phyloP scores from a whole-genome alignment of 2,888 invertebrate genomes.

The Spisula subtruncata region DNA sequence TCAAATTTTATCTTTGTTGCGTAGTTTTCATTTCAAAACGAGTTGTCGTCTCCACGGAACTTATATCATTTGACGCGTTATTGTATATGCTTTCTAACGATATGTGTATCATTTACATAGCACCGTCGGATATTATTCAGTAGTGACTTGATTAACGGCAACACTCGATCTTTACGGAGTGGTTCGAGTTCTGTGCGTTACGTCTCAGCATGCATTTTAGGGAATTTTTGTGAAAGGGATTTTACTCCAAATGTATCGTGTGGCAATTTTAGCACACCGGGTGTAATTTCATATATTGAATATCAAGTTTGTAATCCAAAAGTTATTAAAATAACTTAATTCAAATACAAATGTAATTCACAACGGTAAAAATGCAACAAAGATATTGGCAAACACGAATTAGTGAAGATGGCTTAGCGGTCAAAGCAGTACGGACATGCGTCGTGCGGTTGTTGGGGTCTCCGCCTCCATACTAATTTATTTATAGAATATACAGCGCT shows the following conservation, averaged over 20 bases:
- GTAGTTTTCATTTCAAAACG: too few species aligned
- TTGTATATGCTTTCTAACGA: too few species aligned
- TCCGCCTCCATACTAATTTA: neutral
- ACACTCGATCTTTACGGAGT: too few species aligned
- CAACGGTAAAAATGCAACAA: constrained; percentile 13
- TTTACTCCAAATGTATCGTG: neutral
- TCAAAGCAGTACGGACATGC: neutral
- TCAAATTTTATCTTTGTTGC: too few species aligned
- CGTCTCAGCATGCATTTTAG: neutral
- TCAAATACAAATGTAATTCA: neutral
- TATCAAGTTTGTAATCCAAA: neutral
- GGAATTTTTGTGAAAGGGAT: neutral
- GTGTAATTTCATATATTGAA: neutral
- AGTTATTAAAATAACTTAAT: neutral
- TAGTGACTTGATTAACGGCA: too few species aligned
- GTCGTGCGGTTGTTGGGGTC: neutral
- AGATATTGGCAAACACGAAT: constrained; percentile 1
- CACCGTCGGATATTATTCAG: too few species aligned
- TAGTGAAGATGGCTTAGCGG: neutral
- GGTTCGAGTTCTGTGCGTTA: too few species aligned
- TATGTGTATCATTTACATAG: too few species aligned
- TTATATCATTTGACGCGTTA: too few species aligned
- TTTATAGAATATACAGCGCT: neutral
- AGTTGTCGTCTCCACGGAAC: too few species aligned
- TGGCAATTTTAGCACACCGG: neutral